phyloP scores from a whole-genome alignment of 64 coral and sea anemone genomes.

The Platygyra sinensis region DNA sequence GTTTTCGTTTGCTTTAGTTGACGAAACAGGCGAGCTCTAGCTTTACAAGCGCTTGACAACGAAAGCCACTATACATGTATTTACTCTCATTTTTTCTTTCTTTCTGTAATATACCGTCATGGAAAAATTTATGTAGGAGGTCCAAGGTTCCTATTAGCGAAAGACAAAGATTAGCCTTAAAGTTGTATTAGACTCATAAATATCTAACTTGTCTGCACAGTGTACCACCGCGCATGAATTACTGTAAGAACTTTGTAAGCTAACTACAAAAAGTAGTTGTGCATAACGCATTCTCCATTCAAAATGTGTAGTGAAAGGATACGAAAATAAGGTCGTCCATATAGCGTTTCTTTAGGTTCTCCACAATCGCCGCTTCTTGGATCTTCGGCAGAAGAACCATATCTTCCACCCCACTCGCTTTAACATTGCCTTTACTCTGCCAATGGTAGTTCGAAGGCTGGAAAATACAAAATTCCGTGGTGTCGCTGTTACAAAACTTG shows the following conservation, averaged over 20 bases:
- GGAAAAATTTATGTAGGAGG: too few relatives aligned
- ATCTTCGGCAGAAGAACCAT: slow-evolving; percentile 98
- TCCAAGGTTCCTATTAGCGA: not conserved
- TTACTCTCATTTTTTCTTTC: too few relatives aligned
- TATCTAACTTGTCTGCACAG: not conserved
- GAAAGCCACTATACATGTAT: too few relatives aligned
- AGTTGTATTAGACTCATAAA: too few relatives aligned
- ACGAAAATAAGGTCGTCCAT: slow-evolving; percentile 99
- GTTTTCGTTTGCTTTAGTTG: too few relatives aligned
- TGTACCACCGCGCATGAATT: too few relatives aligned
- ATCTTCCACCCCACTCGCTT: slow-evolving; percentile 98
- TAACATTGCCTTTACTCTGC: slow-evolving; percentile 98
- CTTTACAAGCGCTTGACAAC: too few relatives aligned
- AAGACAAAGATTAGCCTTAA: not conserved
- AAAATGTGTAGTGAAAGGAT: slow-evolving; percentile 66
- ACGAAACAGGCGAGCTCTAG: too few relatives aligned
- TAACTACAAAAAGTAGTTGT: not conserved
- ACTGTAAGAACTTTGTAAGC: too few relatives aligned
- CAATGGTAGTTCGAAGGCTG: slow-evolving; percentile 86
- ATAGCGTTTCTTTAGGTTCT: slow-evolving; percentile 97
- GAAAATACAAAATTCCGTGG: not conserved
- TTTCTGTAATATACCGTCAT: too few relatives aligned
- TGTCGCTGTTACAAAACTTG: not conserved
- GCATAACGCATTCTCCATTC: not conserved
- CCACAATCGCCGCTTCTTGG: slow-evolving; percentile 95